Evolutionary conservation across 1,140 invertebrate species (phyloP), one percentile per base, ranked within the genome.

Genomic region (Heliconius hermathena): DNA sequence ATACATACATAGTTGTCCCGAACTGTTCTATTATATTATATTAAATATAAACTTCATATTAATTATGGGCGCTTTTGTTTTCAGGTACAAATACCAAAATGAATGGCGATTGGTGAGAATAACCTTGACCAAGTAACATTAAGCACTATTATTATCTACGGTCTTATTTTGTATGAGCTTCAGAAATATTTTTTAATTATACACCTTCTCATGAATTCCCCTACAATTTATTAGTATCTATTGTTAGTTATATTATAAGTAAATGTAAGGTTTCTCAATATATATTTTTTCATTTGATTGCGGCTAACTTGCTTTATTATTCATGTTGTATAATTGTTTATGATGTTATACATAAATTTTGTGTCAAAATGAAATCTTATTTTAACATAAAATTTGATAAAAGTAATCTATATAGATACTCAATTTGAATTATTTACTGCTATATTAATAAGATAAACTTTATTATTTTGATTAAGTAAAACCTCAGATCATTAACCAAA

Each of bases 41-140:
- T 66, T 66, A n/a, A 57, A 66, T 66, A 66, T 29, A 29, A 26
- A 66, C 26, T 66, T 22, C n/a, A 29, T 16, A 3, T 29, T 66
- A 66, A 9, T 26, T 29, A 22, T 66, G 3, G 76, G 41, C 4
- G 13, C 41, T 72, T 78, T 83, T 83, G 81, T 83, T 66, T 78
- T 77, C 81, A 83, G 81, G 81, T 83, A 83, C 76, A 73, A 57
- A 49, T 71, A 33, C 57, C 74, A 16, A 75, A 52, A 57, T 73
- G 76, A 60, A 73, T 71, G 52, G 76, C 60, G 60, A 29, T 66
- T 66, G 60, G 60, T 78, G 79, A 73, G 79, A 80, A 80, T 29
- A 73, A 66, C 79, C 79, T 80, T 80, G 79, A 41, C 60, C 60
- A 66, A 66, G 60, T 66, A 66, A 66, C 60, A 66, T 29, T 66